Percentiles rank a stretch among this genome's conserved stretches.
Conservation (phyloP, 2,113 vertebrate species). For the Brachypteracias leptosomus region DNA sequence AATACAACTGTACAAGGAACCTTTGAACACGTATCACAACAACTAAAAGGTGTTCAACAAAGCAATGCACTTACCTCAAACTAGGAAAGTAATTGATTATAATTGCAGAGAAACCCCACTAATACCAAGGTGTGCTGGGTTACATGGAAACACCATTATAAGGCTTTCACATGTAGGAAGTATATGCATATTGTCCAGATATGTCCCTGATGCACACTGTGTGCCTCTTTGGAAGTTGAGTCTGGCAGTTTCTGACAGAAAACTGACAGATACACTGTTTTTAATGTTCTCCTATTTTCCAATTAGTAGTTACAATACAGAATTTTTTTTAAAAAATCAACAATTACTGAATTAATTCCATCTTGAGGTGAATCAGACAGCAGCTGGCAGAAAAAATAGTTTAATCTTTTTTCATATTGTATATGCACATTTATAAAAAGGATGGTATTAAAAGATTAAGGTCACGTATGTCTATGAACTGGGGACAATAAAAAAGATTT, state of each 20-base stretch:
- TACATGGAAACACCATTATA: neutral
- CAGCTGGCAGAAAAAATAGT: neutral
- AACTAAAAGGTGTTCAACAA: neutral
- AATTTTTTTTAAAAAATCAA: neutral
- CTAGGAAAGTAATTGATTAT: neutral
- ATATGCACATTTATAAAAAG: neutral
- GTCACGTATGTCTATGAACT: neutral
- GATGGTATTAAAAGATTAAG: neutral
- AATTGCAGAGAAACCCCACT: neutral
- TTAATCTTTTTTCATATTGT: neutral
- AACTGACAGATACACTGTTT: neutral
- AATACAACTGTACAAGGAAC: neutral
- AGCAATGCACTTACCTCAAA: neutral
- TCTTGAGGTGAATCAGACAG: neutral
- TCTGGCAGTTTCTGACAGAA: neutral
- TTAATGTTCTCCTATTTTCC: neutral
- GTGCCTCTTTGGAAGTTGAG: neutral
- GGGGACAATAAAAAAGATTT: neutral
- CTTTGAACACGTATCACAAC: neutral
- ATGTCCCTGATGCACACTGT: neutral
- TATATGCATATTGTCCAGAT: neutral
- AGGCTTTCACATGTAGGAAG: neutral
- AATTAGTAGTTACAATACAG: neutral
- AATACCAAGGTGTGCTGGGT: neutral
- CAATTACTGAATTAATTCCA: neutral